phyloP scores from a whole-genome alignment of 2,888 invertebrate species.

The Phragmatobia fuliginosa region DNA sequence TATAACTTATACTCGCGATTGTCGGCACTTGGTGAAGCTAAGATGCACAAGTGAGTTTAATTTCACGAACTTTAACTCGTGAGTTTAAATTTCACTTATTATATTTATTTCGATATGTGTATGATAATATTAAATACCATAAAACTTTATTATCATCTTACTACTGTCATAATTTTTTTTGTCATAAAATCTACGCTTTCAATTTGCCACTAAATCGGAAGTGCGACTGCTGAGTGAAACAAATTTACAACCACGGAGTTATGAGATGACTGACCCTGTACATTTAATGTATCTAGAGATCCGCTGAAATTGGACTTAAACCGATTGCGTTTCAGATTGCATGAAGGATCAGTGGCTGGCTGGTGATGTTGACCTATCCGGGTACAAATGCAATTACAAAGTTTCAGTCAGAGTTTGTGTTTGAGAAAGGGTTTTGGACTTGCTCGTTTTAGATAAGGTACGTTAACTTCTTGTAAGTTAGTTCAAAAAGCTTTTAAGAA shows the following conservation, averaged over 20 bases:
- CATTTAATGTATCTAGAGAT: conserved; percentile 43
- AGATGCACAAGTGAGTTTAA: too few species aligned
- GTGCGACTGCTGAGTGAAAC: conserved; percentile 33
- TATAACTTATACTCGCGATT: too few species aligned
- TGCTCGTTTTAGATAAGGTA: not conserved
- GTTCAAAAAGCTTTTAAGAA: not conserved
- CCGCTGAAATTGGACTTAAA: conserved; percentile 34
- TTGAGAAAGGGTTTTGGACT: not conserved
- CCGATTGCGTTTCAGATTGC: conserved; percentile 28
- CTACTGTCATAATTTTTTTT: conserved; percentile 12
- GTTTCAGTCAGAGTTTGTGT: conserved; percentile 24
- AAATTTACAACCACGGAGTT: conserved; percentile 43
- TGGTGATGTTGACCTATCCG: conserved; percentile 24
- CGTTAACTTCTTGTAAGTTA: not conserved
- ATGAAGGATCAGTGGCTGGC: conserved; percentile 20
- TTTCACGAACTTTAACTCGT: too few species aligned
- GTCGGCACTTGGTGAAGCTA: too few species aligned
- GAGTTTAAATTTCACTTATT: too few species aligned
- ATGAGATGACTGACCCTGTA: conserved; percentile 30
- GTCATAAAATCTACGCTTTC: conserved; percentile 21
- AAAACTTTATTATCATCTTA: not conserved
- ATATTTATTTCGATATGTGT: too few species aligned
- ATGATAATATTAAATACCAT: not conserved
- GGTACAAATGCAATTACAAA: conserved; percentile 33
- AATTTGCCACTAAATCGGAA: conserved; percentile 32